Conservation (phyloP, 1,140 invertebrate genomes). For the Spodoptera frugiperda region DNA sequence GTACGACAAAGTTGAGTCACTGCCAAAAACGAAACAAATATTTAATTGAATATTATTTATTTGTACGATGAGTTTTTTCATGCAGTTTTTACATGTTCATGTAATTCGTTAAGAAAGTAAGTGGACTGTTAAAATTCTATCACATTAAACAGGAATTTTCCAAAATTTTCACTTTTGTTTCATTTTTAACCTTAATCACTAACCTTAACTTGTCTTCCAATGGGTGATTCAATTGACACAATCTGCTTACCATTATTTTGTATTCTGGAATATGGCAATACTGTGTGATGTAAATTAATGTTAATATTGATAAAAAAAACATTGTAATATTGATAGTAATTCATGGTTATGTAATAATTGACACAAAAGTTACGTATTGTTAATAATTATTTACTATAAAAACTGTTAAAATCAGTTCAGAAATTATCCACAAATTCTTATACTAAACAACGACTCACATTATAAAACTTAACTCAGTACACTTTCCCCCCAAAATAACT, state of each 20-base stretch:
- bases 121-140: slow-evolving; percentile 81
- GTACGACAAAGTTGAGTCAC: neutral
- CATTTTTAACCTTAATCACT: slow-evolving; percentile 57
- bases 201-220: slow-evolving; percentile 54
- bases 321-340: neutral
- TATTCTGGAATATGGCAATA: slow-evolving; percentile 57
- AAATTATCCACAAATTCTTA: neutral
- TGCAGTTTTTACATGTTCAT: slow-evolving; percentile 32
- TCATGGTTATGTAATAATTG: neutral
- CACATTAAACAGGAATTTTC: slow-evolving; percentile 75
- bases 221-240: slow-evolving; percentile 79
- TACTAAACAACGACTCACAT: neutral
- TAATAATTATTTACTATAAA: too few relatives aligned
- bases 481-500: too few relatives aligned
- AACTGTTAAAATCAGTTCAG: neutral
- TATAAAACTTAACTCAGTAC: neutral
- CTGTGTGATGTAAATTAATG: slow-evolving; percentile 24
- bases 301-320: neutral
- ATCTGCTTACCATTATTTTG: slow-evolving; percentile 73
- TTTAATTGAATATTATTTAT: slow-evolving; percentile 31
- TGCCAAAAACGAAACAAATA: slow-evolving; percentile 28
- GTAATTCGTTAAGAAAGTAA: slow-evolving; percentile 65
- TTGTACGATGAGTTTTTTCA: slow-evolving; percentile 16
- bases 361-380: too few relatives aligned
- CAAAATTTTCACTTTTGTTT: slow-evolving; percentile 66